phyloP scores from a whole-genome alignment of 2,888 invertebrate species.

The Drosophila kuntzei region DNA sequence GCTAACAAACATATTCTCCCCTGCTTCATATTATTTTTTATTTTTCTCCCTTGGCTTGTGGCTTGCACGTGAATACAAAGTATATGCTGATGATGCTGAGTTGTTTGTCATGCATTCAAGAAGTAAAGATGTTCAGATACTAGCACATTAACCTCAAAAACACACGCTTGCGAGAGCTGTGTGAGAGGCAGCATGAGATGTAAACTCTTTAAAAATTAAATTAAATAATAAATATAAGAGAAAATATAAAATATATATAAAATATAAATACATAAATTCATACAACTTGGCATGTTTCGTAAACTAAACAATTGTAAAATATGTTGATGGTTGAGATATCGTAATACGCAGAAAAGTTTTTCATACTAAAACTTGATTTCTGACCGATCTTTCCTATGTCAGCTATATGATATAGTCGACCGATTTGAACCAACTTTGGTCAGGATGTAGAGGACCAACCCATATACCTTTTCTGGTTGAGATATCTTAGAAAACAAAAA shows the following conservation, averaged over 20 bases:
- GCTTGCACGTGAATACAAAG: slow-evolving; percentile 45
- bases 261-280: too few species aligned
- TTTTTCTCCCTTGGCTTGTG: slow-evolving; percentile 18
- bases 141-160: slow-evolving; percentile 31
- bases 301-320: too few species aligned
- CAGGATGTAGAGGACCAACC: too few species aligned
- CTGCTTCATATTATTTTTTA: slow-evolving; percentile 1
- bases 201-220: background rate
- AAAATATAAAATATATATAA: background rate
- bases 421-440: too few species aligned
- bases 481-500: too few species aligned
- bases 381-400: too few species aligned
- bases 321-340: too few species aligned
- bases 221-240: background rate
- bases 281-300: background rate
- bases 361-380: too few species aligned
- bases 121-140: slow-evolving; percentile 30
- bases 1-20: slow-evolving; percentile 66
- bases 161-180: background rate
- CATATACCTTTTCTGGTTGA: too few species aligned
- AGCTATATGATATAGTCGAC: too few species aligned
- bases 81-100: slow-evolving; percentile 37
- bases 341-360: too few species aligned
- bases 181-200: background rate
- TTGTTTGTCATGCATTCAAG: slow-evolving; percentile 53